A percentile compares a stretch with the other conserved stretches of the same genome.
Conservation (phyloP, 2,113 vertebrate genomes). For the Archocentrus centrarchus region DNA sequence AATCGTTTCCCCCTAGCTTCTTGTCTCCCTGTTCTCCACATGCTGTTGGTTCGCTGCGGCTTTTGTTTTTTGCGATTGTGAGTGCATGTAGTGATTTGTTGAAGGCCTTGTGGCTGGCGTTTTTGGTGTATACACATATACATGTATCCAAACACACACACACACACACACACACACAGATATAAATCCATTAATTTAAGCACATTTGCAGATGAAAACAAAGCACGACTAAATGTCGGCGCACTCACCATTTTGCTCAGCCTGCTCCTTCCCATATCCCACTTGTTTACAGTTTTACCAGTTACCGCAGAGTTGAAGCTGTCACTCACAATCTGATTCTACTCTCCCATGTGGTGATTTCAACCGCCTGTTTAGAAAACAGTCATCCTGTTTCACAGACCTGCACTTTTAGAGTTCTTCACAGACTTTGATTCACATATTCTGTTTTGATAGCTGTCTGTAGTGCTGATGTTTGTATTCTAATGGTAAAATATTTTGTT, state of each 20-base stretch:
- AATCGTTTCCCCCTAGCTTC: slow-evolving; percentile 24
- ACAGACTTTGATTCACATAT: slow-evolving; percentile 33
- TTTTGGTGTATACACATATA: background rate
- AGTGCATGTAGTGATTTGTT: slow-evolving; percentile 22
- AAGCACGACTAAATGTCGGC: slow-evolving; percentile 15
- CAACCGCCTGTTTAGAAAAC: slow-evolving; percentile 44
- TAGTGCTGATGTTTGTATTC: slow-evolving; percentile 4
- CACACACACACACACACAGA: background rate
- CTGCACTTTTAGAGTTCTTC: slow-evolving; percentile 21
- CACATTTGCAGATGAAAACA: slow-evolving; percentile 6
- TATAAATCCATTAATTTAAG: slow-evolving; percentile 5
- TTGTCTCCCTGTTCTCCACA: slow-evolving; percentile 2
- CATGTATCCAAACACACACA: background rate
- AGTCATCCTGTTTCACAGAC: slow-evolving; percentile 48
- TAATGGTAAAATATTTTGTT: background rate
- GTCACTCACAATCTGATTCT: slow-evolving; percentile 57
- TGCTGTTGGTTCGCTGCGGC: slow-evolving; percentile 31
- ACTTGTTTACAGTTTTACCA: slow-evolving; percentile 60
- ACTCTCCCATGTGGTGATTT: slow-evolving; percentile 57
- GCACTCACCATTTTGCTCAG: background rate
- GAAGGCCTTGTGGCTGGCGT: slow-evolving; percentile 17
- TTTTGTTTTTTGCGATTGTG: slow-evolving; percentile 32
- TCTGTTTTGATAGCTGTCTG: slow-evolving; percentile 24
- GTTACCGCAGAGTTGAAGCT: slow-evolving; percentile 47
- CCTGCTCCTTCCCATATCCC: slow-evolving; percentile 18